Evolutionary conservation across 2,888 invertebrate genomes (phyloP).

Genomic region (Sinodicranocentrus sp.): DNA sequence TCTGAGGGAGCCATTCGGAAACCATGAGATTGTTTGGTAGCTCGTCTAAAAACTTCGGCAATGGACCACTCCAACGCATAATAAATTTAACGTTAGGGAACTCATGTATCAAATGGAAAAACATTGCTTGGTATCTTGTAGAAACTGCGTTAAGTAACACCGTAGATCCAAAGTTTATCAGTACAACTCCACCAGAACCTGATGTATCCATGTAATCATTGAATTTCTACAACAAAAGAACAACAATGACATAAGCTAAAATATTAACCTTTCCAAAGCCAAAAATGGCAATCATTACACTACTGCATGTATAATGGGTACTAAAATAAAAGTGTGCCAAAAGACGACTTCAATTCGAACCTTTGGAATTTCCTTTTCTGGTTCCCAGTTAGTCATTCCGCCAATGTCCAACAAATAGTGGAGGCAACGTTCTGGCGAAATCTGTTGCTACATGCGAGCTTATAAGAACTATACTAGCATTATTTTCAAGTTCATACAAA

Average conservation of each 20-base stretch:
- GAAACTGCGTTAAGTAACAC: conserved; percentile 72
- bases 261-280: too few relatives aligned
- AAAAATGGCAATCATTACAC: too few relatives aligned
- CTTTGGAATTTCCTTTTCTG: conserved; percentile 64
- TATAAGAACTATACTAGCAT: conserved; percentile 71
- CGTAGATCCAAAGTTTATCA: conserved; percentile 75
- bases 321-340: not conserved
- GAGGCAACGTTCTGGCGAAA: conserved; percentile 73
- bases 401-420: conserved; percentile 71
- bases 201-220: conserved; percentile 72
- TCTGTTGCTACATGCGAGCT: conserved; percentile 73
- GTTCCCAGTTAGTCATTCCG: conserved; percentile 72
- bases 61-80: conserved; percentile 73
- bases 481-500: conserved; percentile 59
- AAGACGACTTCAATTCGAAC: too few relatives aligned
- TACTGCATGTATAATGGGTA: not conserved
- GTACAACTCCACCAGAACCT: conserved; percentile 70
- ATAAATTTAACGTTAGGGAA: conserved; percentile 71
- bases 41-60: conserved; percentile 64
- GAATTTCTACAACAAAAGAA: too few relatives aligned
- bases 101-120: conserved; percentile 72
- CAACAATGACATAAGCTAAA: too few relatives aligned
- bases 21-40: conserved; percentile 70
- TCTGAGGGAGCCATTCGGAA: conserved; percentile 76
- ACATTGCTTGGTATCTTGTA: conserved; percentile 66